Evolutionary conservation across 2,113 vertebrate species (phyloP), one percentile per base, ranked within the genome.

Genomic region (Thunnus maccoyii): DNA sequence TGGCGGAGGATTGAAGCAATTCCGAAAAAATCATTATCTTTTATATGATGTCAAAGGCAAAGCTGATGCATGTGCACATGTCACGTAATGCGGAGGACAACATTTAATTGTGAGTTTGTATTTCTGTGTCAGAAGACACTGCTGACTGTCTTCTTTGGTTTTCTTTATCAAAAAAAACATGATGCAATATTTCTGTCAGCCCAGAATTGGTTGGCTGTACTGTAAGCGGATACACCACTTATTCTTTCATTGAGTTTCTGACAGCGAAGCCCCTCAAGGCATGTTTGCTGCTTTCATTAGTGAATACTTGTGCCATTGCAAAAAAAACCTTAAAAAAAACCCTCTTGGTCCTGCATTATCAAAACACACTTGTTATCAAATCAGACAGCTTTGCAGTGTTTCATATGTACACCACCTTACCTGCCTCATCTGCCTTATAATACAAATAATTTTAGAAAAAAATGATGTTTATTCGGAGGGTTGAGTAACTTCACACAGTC

Each of bases 401-500:
- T 64, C 4, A 9, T 15, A 3, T 25, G 10, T 14, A 22, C 64
- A 47, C 25, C 22, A 27, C 20, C 20, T 68, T 4, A 17, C 14
- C 41, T 61, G 41, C 44, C 57, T 41, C 6, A 13, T 41, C 47
- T 60, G 46, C 5, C 16, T 7, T 69, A 52, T 27, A 48, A 41
- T 57, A 15, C 14, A 55, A 70, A 76, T 20, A 13, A 32, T 71
- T 62, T 51, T 5, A n/a, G n/a, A 65, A 2, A 68, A 22, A 44
- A 46, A 20, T 17, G 12, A 7, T 51, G 51, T 62, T 64, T 67
- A 20, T 18, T 48, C n/a, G 15, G 2, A 57, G n/a, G 41, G 14
- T 20, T 56, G 14, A 60, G 52, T 54, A 47, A 61, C 71, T 61
- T n/a, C 50, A 47, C 14, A 44, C 55, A 22, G 62, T 69, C 54